Evolutionary conservation across 2,113 vertebrate genomes (phyloP).

Genomic region (Aviceda subcristata): DNA sequence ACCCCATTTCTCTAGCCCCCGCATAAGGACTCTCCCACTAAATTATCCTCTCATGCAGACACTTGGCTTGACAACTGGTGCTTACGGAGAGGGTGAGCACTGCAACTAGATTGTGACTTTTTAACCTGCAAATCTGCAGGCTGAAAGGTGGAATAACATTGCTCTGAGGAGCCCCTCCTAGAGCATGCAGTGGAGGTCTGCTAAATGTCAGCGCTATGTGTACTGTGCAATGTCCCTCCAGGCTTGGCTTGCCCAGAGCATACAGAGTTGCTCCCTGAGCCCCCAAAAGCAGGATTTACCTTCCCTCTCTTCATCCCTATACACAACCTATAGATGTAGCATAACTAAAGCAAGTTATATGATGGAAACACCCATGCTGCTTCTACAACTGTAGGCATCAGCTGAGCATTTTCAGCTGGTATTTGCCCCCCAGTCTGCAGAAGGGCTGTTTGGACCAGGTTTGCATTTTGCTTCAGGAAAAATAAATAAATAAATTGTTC

Average conservation of each 20-base stretch:
- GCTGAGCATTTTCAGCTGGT: neutral
- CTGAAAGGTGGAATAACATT: neutral
- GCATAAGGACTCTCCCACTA: rapidly evolving
- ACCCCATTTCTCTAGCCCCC: neutral
- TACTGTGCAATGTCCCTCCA: neutral
- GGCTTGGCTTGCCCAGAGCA: neutral
- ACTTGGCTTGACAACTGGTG: neutral
- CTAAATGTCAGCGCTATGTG: neutral
- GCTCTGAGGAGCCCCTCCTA: too few relatives aligned
- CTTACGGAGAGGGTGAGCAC: neutral
- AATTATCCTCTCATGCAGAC: too few relatives aligned
- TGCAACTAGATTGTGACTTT: neutral
- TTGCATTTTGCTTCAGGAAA: neutral
- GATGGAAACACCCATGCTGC: neutral
- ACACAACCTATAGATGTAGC: neutral
- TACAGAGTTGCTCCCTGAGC: neutral
- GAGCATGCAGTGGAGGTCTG: neutral
- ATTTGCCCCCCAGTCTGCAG: neutral
- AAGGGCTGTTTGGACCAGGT: neutral
- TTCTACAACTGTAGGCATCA: neutral
- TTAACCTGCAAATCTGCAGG: neutral
- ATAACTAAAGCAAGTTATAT: neutral
- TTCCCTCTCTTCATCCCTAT: neutral
- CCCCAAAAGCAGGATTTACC: neutral
- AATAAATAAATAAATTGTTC: neutral